phyloP scores from a whole-genome alignment of 2,113 vertebrate genomes.

The Bettongia penicillata region DNA sequence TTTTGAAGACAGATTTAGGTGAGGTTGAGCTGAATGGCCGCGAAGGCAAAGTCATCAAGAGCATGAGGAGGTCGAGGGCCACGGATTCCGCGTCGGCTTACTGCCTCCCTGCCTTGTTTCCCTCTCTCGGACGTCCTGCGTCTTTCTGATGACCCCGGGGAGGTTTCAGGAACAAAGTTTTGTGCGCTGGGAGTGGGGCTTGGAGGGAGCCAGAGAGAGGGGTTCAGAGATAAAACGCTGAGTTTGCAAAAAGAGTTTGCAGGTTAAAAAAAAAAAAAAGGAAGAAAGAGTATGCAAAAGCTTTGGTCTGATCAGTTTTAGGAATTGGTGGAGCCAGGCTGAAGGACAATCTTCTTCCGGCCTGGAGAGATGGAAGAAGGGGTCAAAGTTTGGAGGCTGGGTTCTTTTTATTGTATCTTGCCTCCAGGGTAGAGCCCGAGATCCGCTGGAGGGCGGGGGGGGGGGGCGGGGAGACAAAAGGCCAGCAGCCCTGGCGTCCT shows the following conservation, averaged over 20 bases:
- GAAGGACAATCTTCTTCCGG: constrained; percentile 50
- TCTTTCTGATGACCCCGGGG: constrained; percentile 59
- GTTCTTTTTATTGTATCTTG: constrained; percentile 70
- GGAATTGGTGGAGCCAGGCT: constrained; percentile 64
- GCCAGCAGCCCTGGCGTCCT: constrained; percentile 79
- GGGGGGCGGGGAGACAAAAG: constrained; percentile 75
- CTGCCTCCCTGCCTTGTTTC: not conserved
- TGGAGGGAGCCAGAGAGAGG: not conserved
- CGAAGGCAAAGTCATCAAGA: not conserved
- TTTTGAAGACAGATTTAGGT: not conserved
- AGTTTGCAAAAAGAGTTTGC: constrained; percentile 62
- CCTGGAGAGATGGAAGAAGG: constrained; percentile 9
- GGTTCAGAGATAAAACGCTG: not conserved
- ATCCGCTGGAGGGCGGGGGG: constrained; percentile 61
- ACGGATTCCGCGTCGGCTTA: not conserved
- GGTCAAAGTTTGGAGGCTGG: constrained; percentile 34
- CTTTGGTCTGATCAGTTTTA: constrained; percentile 19
- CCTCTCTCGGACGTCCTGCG: not conserved
- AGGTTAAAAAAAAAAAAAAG: constrained; percentile 57
- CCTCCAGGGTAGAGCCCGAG: constrained; percentile 41
- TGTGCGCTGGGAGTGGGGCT: constrained; percentile 55
- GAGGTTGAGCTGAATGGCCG: not conserved
- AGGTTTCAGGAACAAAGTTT: constrained; percentile 75
- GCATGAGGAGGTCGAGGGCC: not conserved
- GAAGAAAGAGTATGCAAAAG: not conserved